Percentiles rank a stretch among this genome's conserved stretches.
phyloP scores from a whole-genome alignment of 2,888 invertebrate species.

The Balanococcus diminutus region DNA sequence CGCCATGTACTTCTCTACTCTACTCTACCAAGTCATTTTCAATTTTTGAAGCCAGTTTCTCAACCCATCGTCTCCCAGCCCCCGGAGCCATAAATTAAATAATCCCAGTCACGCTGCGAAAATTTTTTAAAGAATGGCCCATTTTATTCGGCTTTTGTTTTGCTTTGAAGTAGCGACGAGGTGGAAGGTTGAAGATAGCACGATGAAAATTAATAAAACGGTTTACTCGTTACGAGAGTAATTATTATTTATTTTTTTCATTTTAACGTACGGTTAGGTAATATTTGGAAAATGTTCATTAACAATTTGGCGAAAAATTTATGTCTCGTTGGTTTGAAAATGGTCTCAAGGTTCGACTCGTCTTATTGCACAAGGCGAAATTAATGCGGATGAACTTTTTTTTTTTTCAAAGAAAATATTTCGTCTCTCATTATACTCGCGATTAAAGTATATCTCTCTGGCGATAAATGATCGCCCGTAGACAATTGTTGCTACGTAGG shows the following conservation, averaged over 20 bases:
- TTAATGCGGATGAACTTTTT: too few relatives aligned
- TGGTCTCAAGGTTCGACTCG: not conserved
- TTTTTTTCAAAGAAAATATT: too few relatives aligned
- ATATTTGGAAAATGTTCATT: not conserved
- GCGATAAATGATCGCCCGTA: not conserved
- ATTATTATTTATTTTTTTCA: not conserved
- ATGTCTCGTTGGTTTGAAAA: not conserved
- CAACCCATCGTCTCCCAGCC: not conserved
- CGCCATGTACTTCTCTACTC: too few relatives aligned
- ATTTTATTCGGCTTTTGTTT: not conserved
- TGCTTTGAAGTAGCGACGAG: not conserved
- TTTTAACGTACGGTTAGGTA: not conserved
- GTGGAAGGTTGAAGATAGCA: not conserved
- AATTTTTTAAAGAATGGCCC: not conserved
- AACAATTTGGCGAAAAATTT: not conserved
- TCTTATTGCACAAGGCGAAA: not conserved
- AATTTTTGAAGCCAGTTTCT: not conserved
- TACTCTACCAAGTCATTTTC: too few relatives aligned
- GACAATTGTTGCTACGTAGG: too few relatives aligned
- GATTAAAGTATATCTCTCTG: too few relatives aligned
- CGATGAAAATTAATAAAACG: not conserved
- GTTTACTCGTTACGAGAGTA: not conserved
- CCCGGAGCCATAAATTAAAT: not conserved
- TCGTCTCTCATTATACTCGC: too few relatives aligned
- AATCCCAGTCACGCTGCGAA: not conserved